Base-by-base conservation (phyloP, 2,797 vertebrate species). In the Avahi laniger region DNA sequence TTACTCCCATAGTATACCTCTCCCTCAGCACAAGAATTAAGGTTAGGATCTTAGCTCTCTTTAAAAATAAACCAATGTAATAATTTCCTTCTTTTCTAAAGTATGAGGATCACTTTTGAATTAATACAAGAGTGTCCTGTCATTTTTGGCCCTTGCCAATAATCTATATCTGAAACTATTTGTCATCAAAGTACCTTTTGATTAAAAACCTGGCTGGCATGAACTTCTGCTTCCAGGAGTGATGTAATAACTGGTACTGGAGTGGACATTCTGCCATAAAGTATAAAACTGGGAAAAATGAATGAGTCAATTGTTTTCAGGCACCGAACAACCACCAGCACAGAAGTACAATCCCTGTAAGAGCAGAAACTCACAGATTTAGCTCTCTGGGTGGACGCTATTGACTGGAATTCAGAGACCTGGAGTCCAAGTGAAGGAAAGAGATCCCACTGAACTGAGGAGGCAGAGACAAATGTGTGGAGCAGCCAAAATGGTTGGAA, bases 1-100 rank as follows among this genome's bases (percentile, higher is more conserved):
- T 14, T 24, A n/a, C 5, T 67, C 4, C 43, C 28, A 18, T 35
- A 35, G 43, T 35, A 12, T 46, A 33, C 50, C 35, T 92, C 17
- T 92, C 33, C 8, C 50, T 70, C 22, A 61, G 81, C 35, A 50
- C 33, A 78, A 75, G 46, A 84, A 91, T 79, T 69, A 87, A 88
- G 18, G 35, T 35, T 70, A 24, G n/a, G 70, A 59, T n/a, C 48
- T 52, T 67, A 94, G 48, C n/a, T 91, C 33, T 63, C 35, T 81
- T 85, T 70, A 38, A 72, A 95, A 93, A 46, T 76, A 50, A 89
- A 12, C 30, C 83, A 81, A 87, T 81, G 67, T 65, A 69, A 81
- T 18, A 35, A 54, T 70, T 81, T 73, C 14, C 54, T 67, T 89
- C 48, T 87, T 90, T 86, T 82, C 15, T 79, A 65, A 46, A 83